A percentile compares a stretch with the other conserved stretches of the same genome.
Conservation (phyloP, 2,797 vertebrate genomes). For the Margarornis squamiger region DNA sequence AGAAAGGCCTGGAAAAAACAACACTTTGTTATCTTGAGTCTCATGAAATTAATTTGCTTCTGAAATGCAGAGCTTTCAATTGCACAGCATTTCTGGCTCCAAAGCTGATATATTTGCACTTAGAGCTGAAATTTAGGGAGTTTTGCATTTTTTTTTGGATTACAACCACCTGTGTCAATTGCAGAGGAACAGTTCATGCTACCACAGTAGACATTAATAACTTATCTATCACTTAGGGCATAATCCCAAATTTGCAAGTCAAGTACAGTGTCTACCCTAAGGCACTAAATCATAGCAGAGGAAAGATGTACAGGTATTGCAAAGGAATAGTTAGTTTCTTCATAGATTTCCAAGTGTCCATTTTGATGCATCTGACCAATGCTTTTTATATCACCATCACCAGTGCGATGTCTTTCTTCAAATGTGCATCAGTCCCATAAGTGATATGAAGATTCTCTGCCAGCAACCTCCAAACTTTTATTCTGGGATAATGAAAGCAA, state of each 20-base stretch:
- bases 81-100: not conserved
- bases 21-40: not conserved
- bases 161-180: not conserved
- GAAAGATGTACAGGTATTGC: not conserved
- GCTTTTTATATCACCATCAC: not conserved
- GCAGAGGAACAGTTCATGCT: not conserved
- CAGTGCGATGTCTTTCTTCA: not conserved
- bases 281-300: not conserved
- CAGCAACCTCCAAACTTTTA: not conserved
- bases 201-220: not conserved
- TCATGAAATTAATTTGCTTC: not conserved
- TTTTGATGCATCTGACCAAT: not conserved
- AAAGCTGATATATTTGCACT: not conserved
- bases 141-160: not conserved
- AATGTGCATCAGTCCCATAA: not conserved
- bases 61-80: not conserved
- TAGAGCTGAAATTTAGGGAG: not conserved
- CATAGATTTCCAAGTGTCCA: not conserved
- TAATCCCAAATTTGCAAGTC: not conserved
- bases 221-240: not conserved
- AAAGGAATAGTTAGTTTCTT: not conserved
- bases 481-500: not conserved
- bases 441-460: not conserved
- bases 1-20: slow-evolving; percentile 84
- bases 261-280: not conserved